phyloP scores from a whole-genome alignment of 2,888 invertebrate species.

The Thymelicus lineola region DNA sequence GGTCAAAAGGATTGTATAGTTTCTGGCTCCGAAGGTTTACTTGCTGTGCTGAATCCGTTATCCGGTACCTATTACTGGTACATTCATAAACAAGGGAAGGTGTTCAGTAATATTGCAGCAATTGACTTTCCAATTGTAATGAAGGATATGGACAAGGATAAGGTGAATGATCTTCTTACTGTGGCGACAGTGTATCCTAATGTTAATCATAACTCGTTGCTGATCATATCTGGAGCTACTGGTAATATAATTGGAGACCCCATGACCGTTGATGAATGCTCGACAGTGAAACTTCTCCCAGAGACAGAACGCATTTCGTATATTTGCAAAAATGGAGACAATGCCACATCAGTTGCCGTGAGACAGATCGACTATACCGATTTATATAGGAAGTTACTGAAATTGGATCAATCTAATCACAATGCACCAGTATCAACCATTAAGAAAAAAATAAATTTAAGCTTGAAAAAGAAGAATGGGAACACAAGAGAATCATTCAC shows the following conservation, averaged over 20 bases:
- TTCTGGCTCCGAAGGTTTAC: slow-evolving; percentile 87
- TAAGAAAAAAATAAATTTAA: slow-evolving; percentile 79
- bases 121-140: slow-evolving; percentile 89
- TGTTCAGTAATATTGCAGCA: slow-evolving; percentile 81
- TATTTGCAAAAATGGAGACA: slow-evolving; percentile 82
- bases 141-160: slow-evolving; percentile 90
- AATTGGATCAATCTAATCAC: slow-evolving; percentile 61
- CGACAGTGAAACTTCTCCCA: slow-evolving; percentile 83
- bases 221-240: slow-evolving; percentile 89
- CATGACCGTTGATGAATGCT: slow-evolving; percentile 85
- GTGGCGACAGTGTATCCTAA: slow-evolving; percentile 82
- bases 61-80: slow-evolving; percentile 85
- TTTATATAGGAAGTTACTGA: slow-evolving; percentile 65
- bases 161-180: slow-evolving; percentile 88
- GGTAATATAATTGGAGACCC: slow-evolving; percentile 88
- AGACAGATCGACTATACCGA: slow-evolving; percentile 66
- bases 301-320: slow-evolving; percentile 83
- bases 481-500: slow-evolving; percentile 84
- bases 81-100: slow-evolving; percentile 82
- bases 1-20: slow-evolving; percentile 91
- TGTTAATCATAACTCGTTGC: slow-evolving; percentile 84
- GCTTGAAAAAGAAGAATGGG: slow-evolving; percentile 84
- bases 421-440: slow-evolving; percentile 64
- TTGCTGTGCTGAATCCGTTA: slow-evolving; percentile 81
- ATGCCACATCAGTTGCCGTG: slow-evolving; percentile 79